Conservation (phyloP, 1,140 invertebrate species). For the Globodera ellingtonae region DNA sequence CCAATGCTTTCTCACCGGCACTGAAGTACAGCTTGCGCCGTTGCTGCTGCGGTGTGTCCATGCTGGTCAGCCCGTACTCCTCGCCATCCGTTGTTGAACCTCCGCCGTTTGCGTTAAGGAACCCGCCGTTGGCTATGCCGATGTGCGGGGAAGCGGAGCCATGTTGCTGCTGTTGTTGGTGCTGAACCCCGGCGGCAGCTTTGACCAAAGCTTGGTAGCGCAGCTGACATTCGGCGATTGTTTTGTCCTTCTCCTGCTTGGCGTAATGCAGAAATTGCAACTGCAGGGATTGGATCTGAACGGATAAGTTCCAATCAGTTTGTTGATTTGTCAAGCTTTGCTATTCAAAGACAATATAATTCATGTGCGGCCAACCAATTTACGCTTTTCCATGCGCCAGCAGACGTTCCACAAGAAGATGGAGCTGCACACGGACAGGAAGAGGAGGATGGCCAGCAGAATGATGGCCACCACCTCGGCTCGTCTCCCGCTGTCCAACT, state of each 20-base stretch:
- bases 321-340: neutral
- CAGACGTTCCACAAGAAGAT: conserved; percentile 54
- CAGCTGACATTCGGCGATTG: conserved; percentile 32
- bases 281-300: conserved; percentile 47
- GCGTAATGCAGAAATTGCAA: conserved; percentile 59
- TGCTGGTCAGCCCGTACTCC: conserved; percentile 6
- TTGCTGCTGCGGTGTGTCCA: conserved; percentile 9
- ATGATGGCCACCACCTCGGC: conserved; percentile 50
- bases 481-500: conserved; percentile 21
- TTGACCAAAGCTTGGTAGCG: conserved; percentile 40
- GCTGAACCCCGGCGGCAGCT: conserved; percentile 16
- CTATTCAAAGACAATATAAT: neutral
- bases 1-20: conserved; percentile 33
- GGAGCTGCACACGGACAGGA: conserved; percentile 45
- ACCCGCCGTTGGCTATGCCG: neutral
- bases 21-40: conserved; percentile 55
- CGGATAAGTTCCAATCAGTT: neutral
- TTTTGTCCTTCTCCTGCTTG: conserved; percentile 48
- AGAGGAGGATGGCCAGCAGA: conserved; percentile 45
- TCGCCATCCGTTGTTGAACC: conserved; percentile 27
- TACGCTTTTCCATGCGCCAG: conserved; percentile 53
- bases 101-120: neutral
- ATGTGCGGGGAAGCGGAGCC: neutral
- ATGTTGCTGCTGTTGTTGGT: neutral
- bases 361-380: conserved; percentile 24